phyloP scores from a whole-genome alignment of 2,888 invertebrate species.

The Rhagophthalmus giganteus region DNA sequence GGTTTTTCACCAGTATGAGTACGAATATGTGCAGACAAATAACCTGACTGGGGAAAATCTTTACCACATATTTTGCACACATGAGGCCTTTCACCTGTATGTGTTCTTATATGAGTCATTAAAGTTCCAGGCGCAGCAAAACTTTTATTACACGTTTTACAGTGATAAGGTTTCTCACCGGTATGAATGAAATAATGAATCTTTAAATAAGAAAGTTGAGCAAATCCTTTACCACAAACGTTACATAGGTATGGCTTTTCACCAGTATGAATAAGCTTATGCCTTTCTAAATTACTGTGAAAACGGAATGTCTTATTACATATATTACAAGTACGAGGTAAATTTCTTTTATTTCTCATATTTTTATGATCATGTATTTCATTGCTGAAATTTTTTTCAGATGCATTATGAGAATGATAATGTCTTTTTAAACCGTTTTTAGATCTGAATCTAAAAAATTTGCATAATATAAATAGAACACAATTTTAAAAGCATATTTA shows the following conservation, averaged over 20 bases:
- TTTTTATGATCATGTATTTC: neutral
- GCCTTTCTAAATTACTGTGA: constrained; percentile 44
- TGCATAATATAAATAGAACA: too few species aligned
- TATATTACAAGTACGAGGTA: constrained; percentile 41
- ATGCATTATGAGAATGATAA: constrained; percentile 14
- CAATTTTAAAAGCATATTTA: too few species aligned
- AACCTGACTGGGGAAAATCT: constrained; percentile 44
- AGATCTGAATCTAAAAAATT: constrained; percentile 30
- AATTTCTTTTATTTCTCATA: constrained; percentile 35
- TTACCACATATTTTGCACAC: constrained; percentile 44
- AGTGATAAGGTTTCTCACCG: constrained; percentile 47
- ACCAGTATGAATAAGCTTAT: constrained; percentile 46
- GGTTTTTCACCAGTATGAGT: constrained; percentile 47
- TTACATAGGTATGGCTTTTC: constrained; percentile 42
- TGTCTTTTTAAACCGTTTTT: constrained; percentile 25
- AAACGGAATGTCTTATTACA: constrained; percentile 46
- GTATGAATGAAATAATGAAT: constrained; percentile 46
- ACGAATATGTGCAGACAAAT: constrained; percentile 46
- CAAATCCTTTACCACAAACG: constrained; percentile 42
- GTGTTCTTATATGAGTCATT: constrained; percentile 42
- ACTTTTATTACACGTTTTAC: constrained; percentile 42
- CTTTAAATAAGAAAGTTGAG: constrained; percentile 40
- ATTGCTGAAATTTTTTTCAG: neutral
- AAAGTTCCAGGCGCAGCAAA: constrained; percentile 47
- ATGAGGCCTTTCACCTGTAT: constrained; percentile 42